phyloP scores from a whole-genome alignment of 2,888 invertebrate genomes.

The Phyllotreta striolata region DNA sequence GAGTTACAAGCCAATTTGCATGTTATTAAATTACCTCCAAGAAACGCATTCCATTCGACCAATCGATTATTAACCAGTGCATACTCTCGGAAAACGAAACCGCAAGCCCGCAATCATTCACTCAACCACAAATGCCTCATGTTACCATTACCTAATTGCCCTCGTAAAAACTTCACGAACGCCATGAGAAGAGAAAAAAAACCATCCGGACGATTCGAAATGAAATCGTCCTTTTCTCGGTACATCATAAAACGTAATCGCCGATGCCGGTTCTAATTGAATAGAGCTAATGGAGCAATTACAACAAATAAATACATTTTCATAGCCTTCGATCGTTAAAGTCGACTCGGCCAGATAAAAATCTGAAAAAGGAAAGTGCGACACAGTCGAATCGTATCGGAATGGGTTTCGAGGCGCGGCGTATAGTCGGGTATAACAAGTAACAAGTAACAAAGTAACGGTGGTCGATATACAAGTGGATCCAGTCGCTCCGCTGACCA shows the following conservation, averaged over 20 bases:
- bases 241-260: slow-evolving; percentile 24
- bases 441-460: slow-evolving; percentile 32
- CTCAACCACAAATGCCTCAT: too few relatives aligned
- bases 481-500: slow-evolving; percentile 44
- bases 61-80: too few relatives aligned
- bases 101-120: too few relatives aligned
- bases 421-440: slow-evolving; percentile 15
- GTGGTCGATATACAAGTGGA: slow-evolving; percentile 44
- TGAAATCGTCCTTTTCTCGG: neutral
- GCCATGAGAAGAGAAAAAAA: neutral
- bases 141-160: too few relatives aligned
- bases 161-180: too few relatives aligned
- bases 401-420: slow-evolving; percentile 38
- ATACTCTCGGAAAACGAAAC: too few relatives aligned
- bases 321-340: slow-evolving; percentile 32
- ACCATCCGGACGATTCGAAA: slow-evolving; percentile 1
- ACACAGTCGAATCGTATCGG: slow-evolving; percentile 32
- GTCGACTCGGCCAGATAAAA: slow-evolving; percentile 19
- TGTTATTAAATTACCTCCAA: too few relatives aligned
- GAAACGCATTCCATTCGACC: too few relatives aligned
- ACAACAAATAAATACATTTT: slow-evolving; percentile 33
- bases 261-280: slow-evolving; percentile 25
- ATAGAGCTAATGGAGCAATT: slow-evolving; percentile 36
- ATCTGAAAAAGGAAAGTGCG: slow-evolving; percentile 35
- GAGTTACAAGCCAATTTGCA: too few relatives aligned